These are phyloP conservation scores for Thymelicus sylvestris DNA, from an alignment of 2,888 invertebrate genomes.

Conservation along the genomic window DNA sequence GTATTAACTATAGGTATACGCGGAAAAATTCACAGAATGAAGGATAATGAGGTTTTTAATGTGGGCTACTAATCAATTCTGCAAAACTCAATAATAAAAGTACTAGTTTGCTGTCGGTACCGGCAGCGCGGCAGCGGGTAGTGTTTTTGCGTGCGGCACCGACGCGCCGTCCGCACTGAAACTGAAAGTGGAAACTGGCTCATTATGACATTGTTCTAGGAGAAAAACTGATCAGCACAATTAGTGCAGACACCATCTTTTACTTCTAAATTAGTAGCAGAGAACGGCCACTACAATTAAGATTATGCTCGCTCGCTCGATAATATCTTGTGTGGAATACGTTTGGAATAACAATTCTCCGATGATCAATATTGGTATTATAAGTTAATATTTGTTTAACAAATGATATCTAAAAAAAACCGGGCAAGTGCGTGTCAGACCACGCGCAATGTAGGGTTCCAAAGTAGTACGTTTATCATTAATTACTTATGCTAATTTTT, in stretches of 20 bases:
- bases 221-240: conserved; percentile 56
- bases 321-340: background rate
- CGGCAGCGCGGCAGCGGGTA: conserved; percentile 36
- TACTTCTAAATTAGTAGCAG: conserved; percentile 8
- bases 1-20: too few relatives aligned
- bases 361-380: too few relatives aligned
- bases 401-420: too few relatives aligned
- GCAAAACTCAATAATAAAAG: too few relatives aligned
- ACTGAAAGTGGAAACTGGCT: conserved; percentile 78
- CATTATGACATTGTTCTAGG: conserved; percentile 77
- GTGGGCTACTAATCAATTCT: too few relatives aligned
- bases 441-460: too few relatives aligned
- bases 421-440: too few relatives aligned
- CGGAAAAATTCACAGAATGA: too few relatives aligned
- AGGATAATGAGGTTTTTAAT: too few relatives aligned
- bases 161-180: conserved; percentile 63
- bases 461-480: too few relatives aligned
- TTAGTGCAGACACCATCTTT: conserved; percentile 43
- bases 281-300: conserved; percentile 6
- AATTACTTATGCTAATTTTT: too few relatives aligned
- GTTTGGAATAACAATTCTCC: background rate
- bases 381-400: too few relatives aligned
- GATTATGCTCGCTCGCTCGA: background rate
- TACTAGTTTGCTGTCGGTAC: conserved; percentile 40
- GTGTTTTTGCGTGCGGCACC: conserved; percentile 57